These are phyloP conservation scores for Diplazon laetatorius DNA, from an alignment of 2,888 invertebrate species.

Conservation along the genomic window DNA sequence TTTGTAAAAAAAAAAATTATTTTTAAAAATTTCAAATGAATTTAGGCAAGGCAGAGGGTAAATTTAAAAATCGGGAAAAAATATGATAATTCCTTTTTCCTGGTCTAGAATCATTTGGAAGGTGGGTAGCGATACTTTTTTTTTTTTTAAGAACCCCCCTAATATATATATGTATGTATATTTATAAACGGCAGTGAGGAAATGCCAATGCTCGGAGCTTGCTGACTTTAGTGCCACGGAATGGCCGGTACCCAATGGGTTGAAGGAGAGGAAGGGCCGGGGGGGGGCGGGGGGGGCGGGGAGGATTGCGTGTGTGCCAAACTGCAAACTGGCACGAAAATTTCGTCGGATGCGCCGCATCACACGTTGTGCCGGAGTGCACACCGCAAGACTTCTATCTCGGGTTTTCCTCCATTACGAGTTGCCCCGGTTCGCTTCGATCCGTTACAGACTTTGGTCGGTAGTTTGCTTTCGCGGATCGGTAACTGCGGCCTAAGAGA, in stretches of 20 bases:
- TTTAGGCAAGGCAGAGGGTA: no score
- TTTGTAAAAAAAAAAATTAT: no score
- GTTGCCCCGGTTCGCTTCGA: conserved; percentile 29
- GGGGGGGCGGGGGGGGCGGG: no score
- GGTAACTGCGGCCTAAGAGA: conserved; percentile 46
- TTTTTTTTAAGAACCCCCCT: no score
- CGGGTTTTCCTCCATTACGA: conserved; percentile 22
- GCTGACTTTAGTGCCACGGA: conserved; percentile 46
- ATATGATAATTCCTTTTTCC: no score
- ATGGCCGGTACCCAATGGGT: conserved; percentile 53
- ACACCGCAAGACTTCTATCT: conserved; percentile 1
- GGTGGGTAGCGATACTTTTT: no score
- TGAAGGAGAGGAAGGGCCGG: no score
- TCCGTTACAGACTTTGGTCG: not conserved
- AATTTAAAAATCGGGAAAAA: no score
- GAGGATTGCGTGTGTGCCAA: conserved; percentile 62
- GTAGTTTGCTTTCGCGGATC: conserved; percentile 47
- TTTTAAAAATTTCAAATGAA: no score
- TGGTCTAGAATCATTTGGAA: no score
- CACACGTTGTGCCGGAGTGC: conserved; percentile 36
- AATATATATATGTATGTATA: no score
- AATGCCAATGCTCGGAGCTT: conserved; percentile 22
- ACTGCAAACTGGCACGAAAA: conserved; percentile 64
- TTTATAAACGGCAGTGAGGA: conserved; percentile 32
- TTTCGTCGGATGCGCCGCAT: conserved; percentile 54